phyloP scores from a whole-genome alignment of 2,888 invertebrate genomes.

The Terebella lapidaria region DNA sequence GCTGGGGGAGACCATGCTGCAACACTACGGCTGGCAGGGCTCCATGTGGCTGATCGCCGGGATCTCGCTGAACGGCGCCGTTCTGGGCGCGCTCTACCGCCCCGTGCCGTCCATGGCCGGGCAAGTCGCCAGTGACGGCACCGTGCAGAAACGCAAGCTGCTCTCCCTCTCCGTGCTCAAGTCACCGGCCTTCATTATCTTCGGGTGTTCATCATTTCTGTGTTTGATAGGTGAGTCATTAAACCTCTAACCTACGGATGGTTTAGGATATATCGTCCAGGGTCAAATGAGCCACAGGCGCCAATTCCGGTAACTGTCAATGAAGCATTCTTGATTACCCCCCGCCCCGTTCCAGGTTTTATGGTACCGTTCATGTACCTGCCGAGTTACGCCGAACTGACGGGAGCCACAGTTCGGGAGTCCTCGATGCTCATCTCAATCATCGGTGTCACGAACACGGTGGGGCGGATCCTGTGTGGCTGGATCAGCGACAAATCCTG shows the following conservation, averaged over 20 bases:
- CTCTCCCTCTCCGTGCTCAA: slow-evolving; percentile 12
- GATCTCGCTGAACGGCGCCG: slow-evolving; percentile 69
- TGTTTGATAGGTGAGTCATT: slow-evolving; percentile 19
- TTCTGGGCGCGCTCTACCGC: slow-evolving; percentile 61
- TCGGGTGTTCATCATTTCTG: slow-evolving; percentile 19
- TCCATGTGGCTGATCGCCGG: slow-evolving; percentile 76
- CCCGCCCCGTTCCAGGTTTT: slow-evolving; percentile 59
- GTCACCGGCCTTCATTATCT: slow-evolving; percentile 15
- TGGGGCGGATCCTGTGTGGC: slow-evolving; percentile 79
- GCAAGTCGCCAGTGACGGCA: neutral
- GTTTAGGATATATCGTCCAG: too few relatives aligned
- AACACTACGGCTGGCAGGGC: slow-evolving; percentile 67
- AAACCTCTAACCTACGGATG: too few relatives aligned
- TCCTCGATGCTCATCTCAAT: slow-evolving; percentile 72
- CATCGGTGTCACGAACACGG: slow-evolving; percentile 85
- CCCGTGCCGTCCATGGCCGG: slow-evolving; percentile 1
- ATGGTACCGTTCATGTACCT: slow-evolving; percentile 88
- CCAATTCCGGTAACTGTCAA: too few relatives aligned
- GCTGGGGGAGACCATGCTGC: slow-evolving; percentile 57
- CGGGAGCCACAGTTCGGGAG: slow-evolving; percentile 36
- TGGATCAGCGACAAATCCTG: slow-evolving; percentile 26
- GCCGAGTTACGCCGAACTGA: slow-evolving; percentile 62
- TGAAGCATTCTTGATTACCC: too few relatives aligned
- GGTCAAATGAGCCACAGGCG: too few relatives aligned
- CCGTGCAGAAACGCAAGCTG: slow-evolving; percentile 3